A percentile compares a stretch with the other conserved stretches of the same genome.
Conservation (phyloP, 2,888 invertebrate genomes). For the Scaptomyza parva region DNA sequence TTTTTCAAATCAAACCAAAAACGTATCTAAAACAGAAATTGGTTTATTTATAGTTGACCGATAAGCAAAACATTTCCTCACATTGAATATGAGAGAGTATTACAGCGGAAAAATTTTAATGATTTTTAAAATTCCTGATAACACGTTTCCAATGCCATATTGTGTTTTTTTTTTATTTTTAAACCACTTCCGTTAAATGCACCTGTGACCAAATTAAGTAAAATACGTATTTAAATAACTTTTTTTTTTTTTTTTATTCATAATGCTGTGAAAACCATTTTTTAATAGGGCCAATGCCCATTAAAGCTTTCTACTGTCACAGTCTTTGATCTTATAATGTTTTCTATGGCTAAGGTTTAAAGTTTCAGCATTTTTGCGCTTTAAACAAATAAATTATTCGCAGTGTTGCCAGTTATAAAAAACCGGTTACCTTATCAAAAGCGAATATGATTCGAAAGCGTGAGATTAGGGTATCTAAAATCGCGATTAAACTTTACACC, state of each 20-base stretch:
- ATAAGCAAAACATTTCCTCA: conserved; percentile 20
- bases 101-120: not conserved
- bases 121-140: conserved; percentile 22
- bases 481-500: conserved; percentile 30
- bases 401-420: conserved; percentile 4
- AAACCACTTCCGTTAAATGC: not conserved
- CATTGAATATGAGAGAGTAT: no score
- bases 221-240: no score
- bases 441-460: conserved; percentile 2
- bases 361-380: not conserved
- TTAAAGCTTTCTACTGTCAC: not conserved
- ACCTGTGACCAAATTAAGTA: not conserved
- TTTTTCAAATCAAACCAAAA: conserved; percentile 7
- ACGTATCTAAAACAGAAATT: conserved; percentile 1
- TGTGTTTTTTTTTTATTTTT: conserved; percentile 1
- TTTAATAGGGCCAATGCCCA: not conserved
- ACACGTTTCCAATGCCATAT: not conserved
- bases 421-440: conserved; percentile 27
- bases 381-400: not conserved
- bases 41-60: conserved; percentile 9
- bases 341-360: not conserved
- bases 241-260: no score
- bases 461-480: not conserved
- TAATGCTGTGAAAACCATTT: not conserved
- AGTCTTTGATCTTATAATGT: not conserved